Percentiles rank a stretch among this genome's conserved stretches.
These are phyloP conservation scores for Tryphoninae sp. DNA, from an alignment of 2,888 invertebrate genomes.

Conservation along the genomic window DNA sequence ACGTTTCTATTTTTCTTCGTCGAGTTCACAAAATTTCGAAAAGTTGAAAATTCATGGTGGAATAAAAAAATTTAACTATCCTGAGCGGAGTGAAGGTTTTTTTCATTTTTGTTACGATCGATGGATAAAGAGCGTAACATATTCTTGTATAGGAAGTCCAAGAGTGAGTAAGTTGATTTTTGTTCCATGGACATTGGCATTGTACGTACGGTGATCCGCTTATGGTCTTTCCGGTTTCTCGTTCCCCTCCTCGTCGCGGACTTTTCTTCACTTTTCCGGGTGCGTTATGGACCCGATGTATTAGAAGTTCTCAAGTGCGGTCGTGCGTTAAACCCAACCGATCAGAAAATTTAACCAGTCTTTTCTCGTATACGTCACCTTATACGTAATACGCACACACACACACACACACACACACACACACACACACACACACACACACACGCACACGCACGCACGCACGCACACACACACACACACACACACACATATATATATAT, in stretches of 20 bases:
- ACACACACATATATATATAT: constrained; percentile 15
- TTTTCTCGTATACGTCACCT: constrained; percentile 26
- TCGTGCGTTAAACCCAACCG: constrained; percentile 56
- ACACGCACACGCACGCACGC: too few relatives aligned
- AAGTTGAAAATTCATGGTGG: constrained; percentile 1
- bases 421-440: too few relatives aligned
- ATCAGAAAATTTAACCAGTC: constrained; percentile 58
- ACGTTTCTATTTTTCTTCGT: too few relatives aligned
- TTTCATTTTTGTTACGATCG: not conserved
- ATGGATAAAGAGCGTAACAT: not conserved
- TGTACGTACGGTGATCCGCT: not conserved
- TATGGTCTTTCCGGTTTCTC: not conserved
- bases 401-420: too few relatives aligned
- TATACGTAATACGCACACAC: too few relatives aligned
- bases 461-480: not conserved
- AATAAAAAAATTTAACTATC: not conserved
- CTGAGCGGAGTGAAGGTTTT: not conserved
- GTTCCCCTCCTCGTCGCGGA: constrained; percentile 7
- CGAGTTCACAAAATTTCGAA: not conserved
- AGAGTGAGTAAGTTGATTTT: constrained; percentile 2
- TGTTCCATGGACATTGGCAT: not conserved
- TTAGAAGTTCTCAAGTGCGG: constrained; percentile 55
- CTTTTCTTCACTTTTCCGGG: constrained; percentile 36
- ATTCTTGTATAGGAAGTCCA: not conserved
- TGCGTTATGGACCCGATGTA: constrained; percentile 6